Evolutionary conservation across 2,113 vertebrate genomes (phyloP).

Genomic region (Indicator maculatus): DNA sequence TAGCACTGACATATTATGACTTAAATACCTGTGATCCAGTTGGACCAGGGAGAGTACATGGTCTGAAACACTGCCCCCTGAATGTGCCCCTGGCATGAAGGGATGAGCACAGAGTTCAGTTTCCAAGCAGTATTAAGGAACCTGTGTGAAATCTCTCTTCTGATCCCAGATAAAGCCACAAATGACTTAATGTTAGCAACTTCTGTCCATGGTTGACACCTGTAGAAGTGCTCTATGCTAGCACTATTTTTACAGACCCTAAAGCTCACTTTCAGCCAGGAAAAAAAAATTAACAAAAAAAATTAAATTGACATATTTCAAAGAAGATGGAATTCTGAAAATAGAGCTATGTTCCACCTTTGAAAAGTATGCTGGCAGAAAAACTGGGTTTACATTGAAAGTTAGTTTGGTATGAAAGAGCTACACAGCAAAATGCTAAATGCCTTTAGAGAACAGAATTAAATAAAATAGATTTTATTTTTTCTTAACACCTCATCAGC

Average conservation of each 20-base stretch:
- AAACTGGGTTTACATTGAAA: conserved; percentile 23
- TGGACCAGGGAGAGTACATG: neutral
- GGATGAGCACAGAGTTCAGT: neutral
- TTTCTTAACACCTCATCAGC: conserved; percentile 65
- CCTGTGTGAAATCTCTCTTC: neutral
- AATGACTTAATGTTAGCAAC: neutral
- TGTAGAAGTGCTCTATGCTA: neutral
- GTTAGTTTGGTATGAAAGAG: conserved; percentile 25
- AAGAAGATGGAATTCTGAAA: neutral
- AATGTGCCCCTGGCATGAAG: neutral
- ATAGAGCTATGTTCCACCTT: neutral
- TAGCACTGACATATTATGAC: neutral
- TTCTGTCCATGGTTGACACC: neutral
- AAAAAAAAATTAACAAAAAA: neutral
- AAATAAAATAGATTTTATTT: conserved; percentile 61
- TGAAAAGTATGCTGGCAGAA: conserved; percentile 28
- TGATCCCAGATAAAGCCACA: neutral
- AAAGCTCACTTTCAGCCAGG: neutral
- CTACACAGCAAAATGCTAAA: conserved; percentile 57
- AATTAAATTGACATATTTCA: neutral
- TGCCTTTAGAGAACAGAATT: conserved; percentile 60
- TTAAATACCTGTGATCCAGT: neutral
- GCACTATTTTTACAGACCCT: neutral
- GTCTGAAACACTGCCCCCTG: neutral
- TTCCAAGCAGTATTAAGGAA: neutral